phyloP scores from a whole-genome alignment of 2,888 invertebrate species.

The Orchestes rusci region DNA sequence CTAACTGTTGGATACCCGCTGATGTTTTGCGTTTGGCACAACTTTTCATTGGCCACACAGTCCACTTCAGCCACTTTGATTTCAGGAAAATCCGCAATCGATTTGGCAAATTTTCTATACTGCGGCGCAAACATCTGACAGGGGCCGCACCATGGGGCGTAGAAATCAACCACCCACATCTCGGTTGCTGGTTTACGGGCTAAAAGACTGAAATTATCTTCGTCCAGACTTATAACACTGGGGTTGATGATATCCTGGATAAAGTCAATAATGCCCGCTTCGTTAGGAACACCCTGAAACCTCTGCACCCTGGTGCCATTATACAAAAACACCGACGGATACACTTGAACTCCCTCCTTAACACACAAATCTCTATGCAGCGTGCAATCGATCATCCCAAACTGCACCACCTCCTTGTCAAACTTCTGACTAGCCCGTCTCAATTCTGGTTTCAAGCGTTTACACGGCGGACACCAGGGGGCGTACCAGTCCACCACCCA shows the following conservation, averaged over 20 bases:
- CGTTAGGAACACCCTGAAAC: slow-evolving; percentile 50
- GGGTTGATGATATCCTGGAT: slow-evolving; percentile 52
- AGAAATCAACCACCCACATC: slow-evolving; percentile 65
- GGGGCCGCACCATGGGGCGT: slow-evolving; percentile 68
- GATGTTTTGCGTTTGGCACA: slow-evolving; percentile 56
- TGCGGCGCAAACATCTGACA: slow-evolving; percentile 63
- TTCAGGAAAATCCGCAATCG: slow-evolving; percentile 25
- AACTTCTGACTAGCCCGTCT: slow-evolving; percentile 54
- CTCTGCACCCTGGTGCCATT: slow-evolving; percentile 50
- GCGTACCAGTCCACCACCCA: slow-evolving; percentile 74
- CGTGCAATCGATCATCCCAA: slow-evolving; percentile 66
- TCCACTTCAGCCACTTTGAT: slow-evolving; percentile 45
- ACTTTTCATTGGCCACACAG: slow-evolving; percentile 51
- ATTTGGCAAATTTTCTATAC: slow-evolving; percentile 58
- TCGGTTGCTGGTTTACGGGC: slow-evolving; percentile 48
- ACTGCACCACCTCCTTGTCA: slow-evolving; percentile 45
- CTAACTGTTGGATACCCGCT: slow-evolving; percentile 61
- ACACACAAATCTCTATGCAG: slow-evolving; percentile 52
- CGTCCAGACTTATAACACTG: slow-evolving; percentile 50
- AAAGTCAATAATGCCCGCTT: slow-evolving; percentile 56
- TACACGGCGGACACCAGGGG: slow-evolving; percentile 74
- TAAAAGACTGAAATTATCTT: slow-evolving; percentile 50
- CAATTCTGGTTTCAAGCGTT: slow-evolving; percentile 60
- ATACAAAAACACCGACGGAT: slow-evolving; percentile 64
- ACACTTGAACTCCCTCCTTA: slow-evolving; percentile 51